Conservation (phyloP, 2,113 vertebrate genomes). For the Cyprinodon variegatus region DNA sequence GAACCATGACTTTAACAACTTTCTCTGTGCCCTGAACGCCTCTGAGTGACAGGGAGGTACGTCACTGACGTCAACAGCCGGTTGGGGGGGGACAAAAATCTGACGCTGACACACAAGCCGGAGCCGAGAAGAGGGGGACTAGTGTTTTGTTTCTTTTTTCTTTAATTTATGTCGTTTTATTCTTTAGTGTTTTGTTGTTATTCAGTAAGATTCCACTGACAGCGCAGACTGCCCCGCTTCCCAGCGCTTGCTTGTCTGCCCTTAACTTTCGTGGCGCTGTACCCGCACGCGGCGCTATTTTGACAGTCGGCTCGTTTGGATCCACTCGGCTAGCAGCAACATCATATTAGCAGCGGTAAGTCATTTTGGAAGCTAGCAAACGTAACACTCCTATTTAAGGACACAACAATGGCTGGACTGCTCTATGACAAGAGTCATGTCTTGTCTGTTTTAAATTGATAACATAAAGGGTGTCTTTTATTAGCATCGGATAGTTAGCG, state of each 20-base stretch:
- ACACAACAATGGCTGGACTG: conserved; percentile 33
- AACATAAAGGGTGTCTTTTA: conserved; percentile 2
- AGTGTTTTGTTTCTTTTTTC: conserved; percentile 73
- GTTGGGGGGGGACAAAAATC: conserved; percentile 48
- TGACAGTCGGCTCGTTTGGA: conserved; percentile 77
- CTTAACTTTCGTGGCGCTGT: conserved; percentile 47
- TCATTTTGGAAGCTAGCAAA: conserved; percentile 60
- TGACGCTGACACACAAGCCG: conserved; percentile 67
- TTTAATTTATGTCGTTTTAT: conserved; percentile 70
- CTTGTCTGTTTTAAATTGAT: background rate
- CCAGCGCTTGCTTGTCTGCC: conserved; percentile 21
- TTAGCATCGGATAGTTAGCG: conserved; percentile 1
- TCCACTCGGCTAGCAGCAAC: conserved; percentile 66
- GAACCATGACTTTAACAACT: conserved; percentile 17
- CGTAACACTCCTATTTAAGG: conserved; percentile 34
- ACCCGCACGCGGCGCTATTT: conserved; percentile 75
- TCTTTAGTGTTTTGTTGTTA: conserved; percentile 50
- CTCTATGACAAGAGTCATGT: conserved; percentile 3
- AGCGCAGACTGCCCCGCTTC: conserved; percentile 3
- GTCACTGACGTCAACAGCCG: conserved; percentile 67
- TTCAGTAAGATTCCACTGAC: conserved; percentile 5
- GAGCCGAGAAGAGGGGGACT: conserved; percentile 64
- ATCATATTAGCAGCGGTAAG: conserved; percentile 72
- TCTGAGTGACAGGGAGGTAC: conserved; percentile 37
- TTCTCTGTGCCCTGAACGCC: conserved; percentile 32